phyloP scores from a whole-genome alignment of 2,888 invertebrate genomes.

The Apamea anceps region DNA sequence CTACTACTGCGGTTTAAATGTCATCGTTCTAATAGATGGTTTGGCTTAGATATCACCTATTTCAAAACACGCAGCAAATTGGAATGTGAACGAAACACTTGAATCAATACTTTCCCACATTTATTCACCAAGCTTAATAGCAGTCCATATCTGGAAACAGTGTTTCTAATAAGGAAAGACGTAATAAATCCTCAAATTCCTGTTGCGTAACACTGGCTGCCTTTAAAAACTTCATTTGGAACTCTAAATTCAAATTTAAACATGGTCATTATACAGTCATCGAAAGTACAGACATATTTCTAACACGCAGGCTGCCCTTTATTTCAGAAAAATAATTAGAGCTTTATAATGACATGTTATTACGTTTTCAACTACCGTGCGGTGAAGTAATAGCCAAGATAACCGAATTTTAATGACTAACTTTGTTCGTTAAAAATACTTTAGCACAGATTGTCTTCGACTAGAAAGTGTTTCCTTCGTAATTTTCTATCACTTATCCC shows the following conservation, averaged over 20 bases:
- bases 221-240: slow-evolving; percentile 17
- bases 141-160: slow-evolving; percentile 1
- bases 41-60: slow-evolving; percentile 16
- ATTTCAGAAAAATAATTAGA: slow-evolving; percentile 65
- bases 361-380: slow-evolving; percentile 75
- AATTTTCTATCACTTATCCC: slow-evolving; percentile 66
- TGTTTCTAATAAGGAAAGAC: slow-evolving; percentile 11
- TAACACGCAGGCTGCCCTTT: slow-evolving; percentile 48
- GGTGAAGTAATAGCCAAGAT: slow-evolving; percentile 71
- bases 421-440: slow-evolving; percentile 59
- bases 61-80: slow-evolving; percentile 36
- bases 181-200: slow-evolving; percentile 37
- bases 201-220: slow-evolving; percentile 45
- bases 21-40: slow-evolving; percentile 36
- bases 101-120: slow-evolving; percentile 35
- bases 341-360: slow-evolving; percentile 80
- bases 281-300: slow-evolving; percentile 54
- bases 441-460: slow-evolving; percentile 48
- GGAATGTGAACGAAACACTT: slow-evolving; percentile 42
- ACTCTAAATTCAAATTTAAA: slow-evolving; percentile 49
- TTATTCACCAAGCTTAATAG: slow-evolving; percentile 13
- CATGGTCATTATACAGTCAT: slow-evolving; percentile 49
- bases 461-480: slow-evolving; percentile 52
- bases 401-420: slow-evolving; percentile 77
- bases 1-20: slow-evolving; percentile 33